Base-by-base conservation (phyloP, 2,888 invertebrate species). In the Morinoia aosen region DNA sequence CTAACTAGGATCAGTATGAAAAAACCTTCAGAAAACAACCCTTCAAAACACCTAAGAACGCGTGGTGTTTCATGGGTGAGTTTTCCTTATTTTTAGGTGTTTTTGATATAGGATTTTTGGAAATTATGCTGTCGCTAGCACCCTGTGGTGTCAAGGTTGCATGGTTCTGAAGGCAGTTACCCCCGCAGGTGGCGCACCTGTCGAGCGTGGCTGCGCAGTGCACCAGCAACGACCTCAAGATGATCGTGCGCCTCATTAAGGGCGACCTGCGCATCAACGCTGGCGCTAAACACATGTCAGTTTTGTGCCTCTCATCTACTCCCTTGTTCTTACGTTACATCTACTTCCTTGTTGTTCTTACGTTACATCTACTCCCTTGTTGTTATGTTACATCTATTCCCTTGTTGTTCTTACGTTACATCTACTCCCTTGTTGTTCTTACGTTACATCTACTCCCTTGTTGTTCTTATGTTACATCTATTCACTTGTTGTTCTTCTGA, bases 211-310 rank as follows among this genome's bases (percentile, higher is more conserved):
- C 95, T 4, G 48, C 58, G 12, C 58, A 95, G 58, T 95, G 95
- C 95, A 99, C 99, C 0, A 97, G 98, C 0, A 98, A 98, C 97
- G 99, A 99, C 97, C 97, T 99, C 96, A 98, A 98, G 98, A 98
- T 98, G 98, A 97, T 99, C 0, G 98, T 99, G 48, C 98, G 99
- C 33, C 97, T 99, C 88, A 98, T 99, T 58, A 99, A 99, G 97
- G 98, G 99, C 97, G 99, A 99, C 97, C 97, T 99, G 96, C 97
- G 99, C 97, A 99, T 99, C 97, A 99, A 99, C 97, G 98, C 99
- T 61, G 99, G 99, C 0, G 98, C 99, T 0, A 99, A 99, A 97
- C 99, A 99, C 97, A 98, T 99, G 96, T 96, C 93, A 96, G 96
- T 97, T 98, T 97, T 97, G n/a, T 19, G 93, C 16, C 19, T 19